Conservation (phyloP, 2,113 vertebrate genomes). For the Gavia stellata region DNA sequence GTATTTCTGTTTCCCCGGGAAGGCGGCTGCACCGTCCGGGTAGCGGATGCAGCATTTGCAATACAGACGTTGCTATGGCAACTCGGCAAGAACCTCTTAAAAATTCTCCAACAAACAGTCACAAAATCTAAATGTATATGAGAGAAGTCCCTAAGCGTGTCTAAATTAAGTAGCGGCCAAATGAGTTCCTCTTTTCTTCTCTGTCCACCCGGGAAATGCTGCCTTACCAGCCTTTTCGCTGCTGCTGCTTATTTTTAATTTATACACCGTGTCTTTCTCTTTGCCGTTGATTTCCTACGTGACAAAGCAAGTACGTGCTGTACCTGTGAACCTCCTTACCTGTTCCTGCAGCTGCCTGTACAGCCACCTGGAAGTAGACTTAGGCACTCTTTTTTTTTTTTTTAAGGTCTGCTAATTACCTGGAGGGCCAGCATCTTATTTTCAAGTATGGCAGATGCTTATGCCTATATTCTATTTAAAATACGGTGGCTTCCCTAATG, state of each 20-base stretch:
- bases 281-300: fast-evolving
- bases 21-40: neutral
- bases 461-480: too few relatives aligned
- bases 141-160: neutral
- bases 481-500: fast-evolving
- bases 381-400: neutral
- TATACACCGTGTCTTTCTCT: fast-evolving
- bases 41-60: neutral
- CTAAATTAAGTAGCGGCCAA: neutral
- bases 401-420: neutral
- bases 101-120: neutral
- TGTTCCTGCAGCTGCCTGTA: neutral
- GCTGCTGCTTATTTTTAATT: neutral
- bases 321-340: neutral
- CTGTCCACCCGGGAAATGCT: neutral
- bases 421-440: neutral
- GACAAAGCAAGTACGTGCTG: too few relatives aligned
- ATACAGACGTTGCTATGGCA: neutral
- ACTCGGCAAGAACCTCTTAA: neutral
- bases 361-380: neutral
- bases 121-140: too few relatives aligned
- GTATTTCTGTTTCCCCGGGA: neutral
- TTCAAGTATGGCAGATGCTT: neutral
- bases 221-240: neutral
- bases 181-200: neutral